Evolutionary conservation across 1,140 invertebrate genomes (phyloP).

Genomic region (Bilobella aurantiaca): DNA sequence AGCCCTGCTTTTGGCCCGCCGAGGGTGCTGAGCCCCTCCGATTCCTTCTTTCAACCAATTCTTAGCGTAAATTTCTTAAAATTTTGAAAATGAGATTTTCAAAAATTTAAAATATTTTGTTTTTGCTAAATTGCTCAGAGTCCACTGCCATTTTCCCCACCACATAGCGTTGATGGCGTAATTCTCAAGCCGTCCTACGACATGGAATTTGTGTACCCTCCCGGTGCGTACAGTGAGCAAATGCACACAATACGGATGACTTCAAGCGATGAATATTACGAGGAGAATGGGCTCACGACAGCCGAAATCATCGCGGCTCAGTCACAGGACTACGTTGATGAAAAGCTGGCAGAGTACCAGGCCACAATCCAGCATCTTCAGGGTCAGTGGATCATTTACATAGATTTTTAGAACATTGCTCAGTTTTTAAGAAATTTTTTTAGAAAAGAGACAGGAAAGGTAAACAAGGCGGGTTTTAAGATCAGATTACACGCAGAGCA

Average conservation of each 20-base stretch:
- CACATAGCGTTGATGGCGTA: constrained; percentile 1
- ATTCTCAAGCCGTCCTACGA: constrained; percentile 31
- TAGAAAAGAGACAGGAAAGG: too few species aligned
- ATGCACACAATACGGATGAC: constrained; percentile 7
- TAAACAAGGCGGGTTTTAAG: too few species aligned
- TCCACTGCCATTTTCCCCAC: constrained; percentile 2
- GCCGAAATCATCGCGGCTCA: constrained; percentile 84
- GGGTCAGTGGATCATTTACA: constrained; percentile 55
- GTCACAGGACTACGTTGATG: constrained; percentile 86
- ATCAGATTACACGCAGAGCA: too few species aligned
- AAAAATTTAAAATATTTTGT: neutral
- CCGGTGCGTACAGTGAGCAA: constrained; percentile 18
- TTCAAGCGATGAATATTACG: constrained; percentile 18
- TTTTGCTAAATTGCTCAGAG: neutral
- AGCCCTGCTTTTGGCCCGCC: constrained; percentile 2
- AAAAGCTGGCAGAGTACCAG: constrained; percentile 84
- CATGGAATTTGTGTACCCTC: constrained; percentile 33
- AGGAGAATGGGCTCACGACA: constrained; percentile 66
- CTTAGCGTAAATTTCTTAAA: neutral
- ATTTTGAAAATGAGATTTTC: neutral
- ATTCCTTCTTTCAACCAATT: neutral
- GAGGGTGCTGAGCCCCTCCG: neutral
- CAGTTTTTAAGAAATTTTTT: too few species aligned
- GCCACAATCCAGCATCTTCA: constrained; percentile 78
- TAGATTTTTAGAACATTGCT: too few species aligned